Evolutionary conservation across 1,140 invertebrate species (phyloP).

Genomic region (Listronotus bonariensis): DNA sequence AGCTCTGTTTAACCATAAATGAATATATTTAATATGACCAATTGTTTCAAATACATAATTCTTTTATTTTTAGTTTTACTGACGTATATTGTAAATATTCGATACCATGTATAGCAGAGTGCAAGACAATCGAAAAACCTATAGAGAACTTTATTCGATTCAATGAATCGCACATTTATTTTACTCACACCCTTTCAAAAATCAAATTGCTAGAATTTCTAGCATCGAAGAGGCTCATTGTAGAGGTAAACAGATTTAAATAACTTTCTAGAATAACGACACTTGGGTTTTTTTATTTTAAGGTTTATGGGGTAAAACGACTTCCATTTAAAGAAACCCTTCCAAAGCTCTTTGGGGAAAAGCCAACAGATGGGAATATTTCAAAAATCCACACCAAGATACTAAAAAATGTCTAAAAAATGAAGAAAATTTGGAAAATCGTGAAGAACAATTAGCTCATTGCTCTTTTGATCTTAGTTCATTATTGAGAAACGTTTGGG

Average conservation of each 20-base stretch:
- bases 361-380: conserved; percentile 34
- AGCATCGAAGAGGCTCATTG: conserved; percentile 31
- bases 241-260: conserved; percentile 23
- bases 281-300: conserved; percentile 1
- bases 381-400: conserved; percentile 15
- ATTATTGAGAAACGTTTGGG: conserved; percentile 38
- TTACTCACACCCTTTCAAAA: conserved; percentile 30
- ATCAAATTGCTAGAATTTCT: conserved; percentile 40
- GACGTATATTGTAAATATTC: conserved; percentile 31
- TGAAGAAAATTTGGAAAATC: neutral
- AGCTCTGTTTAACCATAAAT: too few species aligned
- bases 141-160: conserved; percentile 28
- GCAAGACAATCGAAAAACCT: conserved; percentile 32
- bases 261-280: too few species aligned
- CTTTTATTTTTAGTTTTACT: conserved; percentile 20
- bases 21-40: too few species aligned
- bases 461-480: conserved; percentile 41
- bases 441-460: conserved; percentile 31
- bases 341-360: conserved; percentile 37
- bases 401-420: conserved; percentile 7
- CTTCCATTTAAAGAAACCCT: neutral
- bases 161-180: conserved; percentile 39
- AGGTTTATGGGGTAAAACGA: conserved; percentile 30
- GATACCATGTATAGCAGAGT: conserved; percentile 34
- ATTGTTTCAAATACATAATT: too few species aligned